These are phyloP conservation scores for Crossaster papposus DNA, from an alignment of 53 echinoderm and acorn worm genomes.

Conservation along the genomic window DNA sequence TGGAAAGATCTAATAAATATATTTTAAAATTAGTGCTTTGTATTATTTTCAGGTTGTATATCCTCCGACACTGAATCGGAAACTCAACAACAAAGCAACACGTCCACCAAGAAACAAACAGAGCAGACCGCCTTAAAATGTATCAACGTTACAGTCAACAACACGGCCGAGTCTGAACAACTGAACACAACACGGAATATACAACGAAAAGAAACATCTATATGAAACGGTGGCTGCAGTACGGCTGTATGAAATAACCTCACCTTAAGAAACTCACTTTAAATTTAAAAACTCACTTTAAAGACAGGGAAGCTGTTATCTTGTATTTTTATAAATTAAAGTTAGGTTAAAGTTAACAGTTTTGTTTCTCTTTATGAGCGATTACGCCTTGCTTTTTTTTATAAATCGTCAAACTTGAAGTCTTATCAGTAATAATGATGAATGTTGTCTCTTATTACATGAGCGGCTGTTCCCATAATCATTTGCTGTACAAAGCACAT, in stretches of 20 bases:
- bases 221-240: conserved; percentile 3
- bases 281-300: too few species aligned
- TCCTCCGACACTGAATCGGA: not conserved
- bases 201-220: conserved; percentile 19
- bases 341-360: too few species aligned
- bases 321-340: too few species aligned
- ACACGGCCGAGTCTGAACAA: not conserved
- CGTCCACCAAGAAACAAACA: conserved; percentile 2
- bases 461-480: not conserved
- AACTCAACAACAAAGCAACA: not conserved
- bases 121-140: conserved; percentile 3
- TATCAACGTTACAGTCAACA: conserved; percentile 43
- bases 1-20: not conserved
- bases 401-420: too few species aligned
- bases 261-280: too few species aligned
- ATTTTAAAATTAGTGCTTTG: not conserved
- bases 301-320: not conserved
- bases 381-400: too few species aligned
- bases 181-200: not conserved
- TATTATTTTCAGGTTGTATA: conserved; percentile 20
- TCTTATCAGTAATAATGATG: too few species aligned
- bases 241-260: too few species aligned
- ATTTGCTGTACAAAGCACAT: not conserved
- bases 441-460: too few species aligned
- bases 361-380: too few species aligned